Evolutionary conservation across 2,888 invertebrate genomes (phyloP).

Genomic region (Polydrusus cervinus): DNA sequence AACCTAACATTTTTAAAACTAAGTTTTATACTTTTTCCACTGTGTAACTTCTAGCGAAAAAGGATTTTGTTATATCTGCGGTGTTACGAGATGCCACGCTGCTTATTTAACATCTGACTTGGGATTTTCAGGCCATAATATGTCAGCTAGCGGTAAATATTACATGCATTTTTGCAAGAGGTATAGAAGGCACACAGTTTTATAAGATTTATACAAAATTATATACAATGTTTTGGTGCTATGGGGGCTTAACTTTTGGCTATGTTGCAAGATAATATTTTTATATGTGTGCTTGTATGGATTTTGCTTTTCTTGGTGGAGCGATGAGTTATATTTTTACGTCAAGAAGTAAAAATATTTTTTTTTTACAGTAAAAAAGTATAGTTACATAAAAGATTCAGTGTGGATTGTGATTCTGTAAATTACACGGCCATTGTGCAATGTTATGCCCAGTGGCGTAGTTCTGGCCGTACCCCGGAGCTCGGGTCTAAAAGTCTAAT

Average conservation of each 20-base stretch:
- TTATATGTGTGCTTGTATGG: not conserved
- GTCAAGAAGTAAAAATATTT: no score
- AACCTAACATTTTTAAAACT: no score
- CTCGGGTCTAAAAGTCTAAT: no score
- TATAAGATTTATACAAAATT: conserved; percentile 8
- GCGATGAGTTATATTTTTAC: no score
- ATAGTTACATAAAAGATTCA: no score
- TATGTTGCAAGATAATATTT: not conserved
- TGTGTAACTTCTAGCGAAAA: conserved; percentile 3
- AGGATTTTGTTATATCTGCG: not conserved
- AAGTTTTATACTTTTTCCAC: not conserved
- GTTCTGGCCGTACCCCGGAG: no score
- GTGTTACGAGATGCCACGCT: not conserved
- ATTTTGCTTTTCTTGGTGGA: not conserved
- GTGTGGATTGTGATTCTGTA: no score
- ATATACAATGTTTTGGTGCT: conserved; percentile 2
- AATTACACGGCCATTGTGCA: no score
- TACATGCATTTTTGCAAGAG: conserved; percentile 14
- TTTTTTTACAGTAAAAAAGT: no score
- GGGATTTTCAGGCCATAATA: conserved; percentile 12
- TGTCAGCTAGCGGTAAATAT: conserved; percentile 11
- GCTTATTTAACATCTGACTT: conserved; percentile 14
- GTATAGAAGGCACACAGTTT: not conserved
- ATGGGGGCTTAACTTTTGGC: not conserved
- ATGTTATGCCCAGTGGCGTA: no score